Conservation (phyloP, 2,797 vertebrate species). For the Typhlichthys subterraneus region DNA sequence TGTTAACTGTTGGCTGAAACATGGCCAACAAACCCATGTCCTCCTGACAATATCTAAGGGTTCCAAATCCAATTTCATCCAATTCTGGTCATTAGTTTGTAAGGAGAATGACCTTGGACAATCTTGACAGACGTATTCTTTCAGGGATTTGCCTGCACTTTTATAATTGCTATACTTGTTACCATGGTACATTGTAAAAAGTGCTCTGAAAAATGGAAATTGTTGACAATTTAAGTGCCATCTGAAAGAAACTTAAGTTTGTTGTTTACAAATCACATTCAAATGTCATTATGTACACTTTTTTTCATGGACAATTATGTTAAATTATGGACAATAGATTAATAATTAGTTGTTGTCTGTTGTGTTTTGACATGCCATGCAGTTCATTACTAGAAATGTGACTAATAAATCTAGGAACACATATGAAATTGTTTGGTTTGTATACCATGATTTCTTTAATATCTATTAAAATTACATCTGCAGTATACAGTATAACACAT, state of each 20-base stretch:
- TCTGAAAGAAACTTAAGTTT: slow-evolving; percentile 25
- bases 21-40: slow-evolving; percentile 54
- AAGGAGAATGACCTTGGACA: slow-evolving; percentile 45
- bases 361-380: too few species aligned
- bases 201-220: slow-evolving; percentile 16
- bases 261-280: too few species aligned
- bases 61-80: slow-evolving; percentile 46
- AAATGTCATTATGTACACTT: too few species aligned
- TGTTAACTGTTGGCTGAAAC: slow-evolving; percentile 41
- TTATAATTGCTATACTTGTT: slow-evolving; percentile 36
- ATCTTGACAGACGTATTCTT: slow-evolving; percentile 51
- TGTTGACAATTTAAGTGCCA: slow-evolving; percentile 35
- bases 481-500: too few species aligned
- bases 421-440: too few species aligned
- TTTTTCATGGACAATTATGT: too few species aligned
- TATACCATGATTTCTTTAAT: too few species aligned
- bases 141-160: slow-evolving; percentile 33
- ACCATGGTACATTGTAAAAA: slow-evolving; percentile 6
- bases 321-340: too few species aligned
- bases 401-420: too few species aligned
- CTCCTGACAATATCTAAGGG: slow-evolving; percentile 51
- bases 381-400: too few species aligned
- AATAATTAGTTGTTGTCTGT: too few species aligned
- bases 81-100: slow-evolving; percentile 47
- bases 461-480: too few species aligned